A percentile compares a stretch with the other conserved stretches of the same genome.
Evolutionary conservation across 2,797 vertebrate genomes (phyloP).

Genomic region (Sebastes diaconus): DNA sequence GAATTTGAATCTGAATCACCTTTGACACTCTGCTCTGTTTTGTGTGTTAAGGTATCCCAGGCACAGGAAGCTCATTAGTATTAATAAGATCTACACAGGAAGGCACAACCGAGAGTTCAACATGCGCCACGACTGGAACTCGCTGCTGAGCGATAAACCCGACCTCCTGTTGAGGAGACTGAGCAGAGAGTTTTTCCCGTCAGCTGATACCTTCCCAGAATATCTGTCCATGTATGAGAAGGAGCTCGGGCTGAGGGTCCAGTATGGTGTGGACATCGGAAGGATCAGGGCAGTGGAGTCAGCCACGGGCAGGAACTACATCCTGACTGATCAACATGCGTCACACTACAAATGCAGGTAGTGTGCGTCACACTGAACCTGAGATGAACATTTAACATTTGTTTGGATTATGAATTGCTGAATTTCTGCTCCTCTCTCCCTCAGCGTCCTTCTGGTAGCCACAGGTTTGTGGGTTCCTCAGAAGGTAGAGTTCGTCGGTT

Average conservation of each 20-base stretch:
- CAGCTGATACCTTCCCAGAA: conserved; percentile 84
- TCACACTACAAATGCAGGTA: conserved; percentile 90
- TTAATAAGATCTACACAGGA: conserved; percentile 94
- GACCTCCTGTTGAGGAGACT: conserved; percentile 86
- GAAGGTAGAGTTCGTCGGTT: conserved; percentile 89
- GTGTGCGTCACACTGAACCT: neutral
- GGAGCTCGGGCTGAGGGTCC: conserved; percentile 83
- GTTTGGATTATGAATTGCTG: neutral
- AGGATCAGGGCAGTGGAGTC: conserved; percentile 65
- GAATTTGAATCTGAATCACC: neutral
- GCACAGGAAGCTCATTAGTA: conserved; percentile 96
- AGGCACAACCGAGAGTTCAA: conserved; percentile 93
- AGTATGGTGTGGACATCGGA: conserved; percentile 85
- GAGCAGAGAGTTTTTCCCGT: conserved; percentile 89
- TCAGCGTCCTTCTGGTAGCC: conserved; percentile 90
- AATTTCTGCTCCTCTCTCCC: neutral
- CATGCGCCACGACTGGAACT: conserved; percentile 98
- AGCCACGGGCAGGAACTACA: conserved; percentile 80
- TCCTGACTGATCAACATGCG: conserved; percentile 85
- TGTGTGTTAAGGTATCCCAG: conserved; percentile 85
- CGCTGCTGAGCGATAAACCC: conserved; percentile 87
- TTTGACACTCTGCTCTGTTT: neutral
- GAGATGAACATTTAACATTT: neutral
- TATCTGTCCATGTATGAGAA: conserved; percentile 84
- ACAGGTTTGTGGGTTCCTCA: conserved; percentile 92